Evolutionary conservation across 2,113 vertebrate species (phyloP).

Genomic region (Laticauda colubrina): DNA sequence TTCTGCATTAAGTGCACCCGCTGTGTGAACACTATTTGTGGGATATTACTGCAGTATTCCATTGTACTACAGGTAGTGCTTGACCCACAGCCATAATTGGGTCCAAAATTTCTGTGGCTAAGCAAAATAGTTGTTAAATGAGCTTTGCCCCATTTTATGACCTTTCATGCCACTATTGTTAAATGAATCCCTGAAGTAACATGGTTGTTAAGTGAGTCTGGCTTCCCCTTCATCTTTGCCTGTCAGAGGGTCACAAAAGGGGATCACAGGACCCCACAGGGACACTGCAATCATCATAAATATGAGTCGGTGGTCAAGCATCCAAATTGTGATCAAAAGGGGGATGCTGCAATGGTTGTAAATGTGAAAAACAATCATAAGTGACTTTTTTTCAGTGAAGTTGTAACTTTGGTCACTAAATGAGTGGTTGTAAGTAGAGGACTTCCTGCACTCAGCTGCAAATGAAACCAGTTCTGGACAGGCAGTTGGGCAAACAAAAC

Average conservation of each 20-base stretch:
- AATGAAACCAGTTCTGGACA: not conserved
- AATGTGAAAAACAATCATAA: not conserved
- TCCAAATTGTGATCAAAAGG: not conserved
- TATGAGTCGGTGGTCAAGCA: not conserved
- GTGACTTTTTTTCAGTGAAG: not conserved
- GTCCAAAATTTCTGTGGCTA: not conserved
- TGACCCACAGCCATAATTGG: no score
- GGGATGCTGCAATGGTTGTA: not conserved
- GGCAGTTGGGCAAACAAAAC: not conserved
- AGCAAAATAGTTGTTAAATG: not conserved
- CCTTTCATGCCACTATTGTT: not conserved
- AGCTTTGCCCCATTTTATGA: not conserved
- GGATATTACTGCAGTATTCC: not conserved
- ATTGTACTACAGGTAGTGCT: not conserved
- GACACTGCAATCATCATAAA: not conserved
- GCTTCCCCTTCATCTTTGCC: not conserved
- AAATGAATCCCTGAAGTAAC: not conserved
- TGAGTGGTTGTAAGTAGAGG: not conserved
- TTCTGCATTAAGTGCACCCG: not conserved
- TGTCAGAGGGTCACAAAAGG: not conserved
- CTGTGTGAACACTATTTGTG: not conserved
- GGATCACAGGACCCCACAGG: not conserved
- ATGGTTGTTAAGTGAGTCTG: not conserved
- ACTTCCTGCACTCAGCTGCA: not conserved
- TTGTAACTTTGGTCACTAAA: not conserved